Evolutionary conservation across 2,113 vertebrate species (phyloP), one percentile per base, ranked within the genome.

Genomic region (Sphyrna mokarran): DNA sequence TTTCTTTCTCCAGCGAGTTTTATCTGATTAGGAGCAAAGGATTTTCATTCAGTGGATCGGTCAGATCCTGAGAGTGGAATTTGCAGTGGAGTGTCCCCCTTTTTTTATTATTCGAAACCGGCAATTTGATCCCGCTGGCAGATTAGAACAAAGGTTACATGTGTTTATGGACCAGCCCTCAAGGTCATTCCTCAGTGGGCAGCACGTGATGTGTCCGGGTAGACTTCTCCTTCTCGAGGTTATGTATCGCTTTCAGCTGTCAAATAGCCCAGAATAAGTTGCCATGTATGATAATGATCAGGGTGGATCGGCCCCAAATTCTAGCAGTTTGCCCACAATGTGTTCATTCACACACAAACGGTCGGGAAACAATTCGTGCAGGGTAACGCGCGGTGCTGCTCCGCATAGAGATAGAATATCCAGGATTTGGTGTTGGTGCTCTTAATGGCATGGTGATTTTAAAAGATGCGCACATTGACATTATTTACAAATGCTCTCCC

Each of bases 111-210:
- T 93, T 48, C 94, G 18, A 48, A 95, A 48, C 94, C 40, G 37
- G 94, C 94, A 95, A 95, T 29, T 76, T 95, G 94, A 95, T 95
- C 37, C 69, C 58, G 69, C 68, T 40, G 72, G 69, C 43, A 95
- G 94, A 95, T 95, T 72, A 95, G 94, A 95, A 95, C 94, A 95
- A 95, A 95, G 94, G 94, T 95, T 95, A 95, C 94, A 54, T 95
- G 69, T 95, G 94, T 95, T 95, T 95, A 95, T 37, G 94, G 94
- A 70, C 66, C 69, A 95, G 94, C 94, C 93, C 69, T 95, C 94
- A 95, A 95, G 94, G 94, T 95, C 94, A 95, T 95, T 95, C 72
- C 94, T 95, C 94, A 70, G 69, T 54, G 26, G 94, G 94, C 68
- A 54, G 69, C 94, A 76, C 94, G 94, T 95, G 94, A 95, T 76